These are phyloP conservation scores for Trichomalopsis sarcophagae DNA, from an alignment of 1,140 invertebrate species.

Conservation along the genomic window DNA sequence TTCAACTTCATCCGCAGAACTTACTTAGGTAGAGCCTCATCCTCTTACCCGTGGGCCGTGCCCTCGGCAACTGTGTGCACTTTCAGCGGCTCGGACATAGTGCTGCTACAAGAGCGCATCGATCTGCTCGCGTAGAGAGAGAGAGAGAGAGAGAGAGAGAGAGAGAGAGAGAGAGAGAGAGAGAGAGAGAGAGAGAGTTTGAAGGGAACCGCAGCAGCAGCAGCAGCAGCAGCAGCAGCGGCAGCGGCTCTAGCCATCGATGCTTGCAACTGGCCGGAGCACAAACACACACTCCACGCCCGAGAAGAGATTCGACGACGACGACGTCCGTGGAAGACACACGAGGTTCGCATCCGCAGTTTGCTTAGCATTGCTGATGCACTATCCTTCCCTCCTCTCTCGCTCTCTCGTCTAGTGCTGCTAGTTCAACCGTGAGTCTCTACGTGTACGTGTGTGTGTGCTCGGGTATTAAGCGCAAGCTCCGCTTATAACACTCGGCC, in stretches of 20 bases:
- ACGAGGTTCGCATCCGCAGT: constrained; percentile 62
- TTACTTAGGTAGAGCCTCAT: constrained; percentile 28
- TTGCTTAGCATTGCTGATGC: constrained; percentile 73
- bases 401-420: not conserved
- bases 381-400: constrained; percentile 58
- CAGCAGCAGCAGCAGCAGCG: not conserved
- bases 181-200: not conserved
- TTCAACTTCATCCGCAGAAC: not conserved
- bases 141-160: not conserved
- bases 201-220: not conserved
- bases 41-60: not conserved
- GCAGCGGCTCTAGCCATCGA: not conserved
- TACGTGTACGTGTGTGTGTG: not conserved
- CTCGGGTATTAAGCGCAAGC: not conserved
- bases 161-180: too few relatives aligned
- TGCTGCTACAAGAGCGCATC: not conserved
- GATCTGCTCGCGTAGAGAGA: not conserved
- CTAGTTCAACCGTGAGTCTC: not conserved
- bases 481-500: constrained; percentile 11
- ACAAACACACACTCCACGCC: not conserved
- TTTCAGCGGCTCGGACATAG: not conserved
- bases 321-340: constrained; percentile 37
- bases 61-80: not conserved
- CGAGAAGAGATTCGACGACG: not conserved
- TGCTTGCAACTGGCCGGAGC: not conserved